A percentile compares a stretch with the other conserved stretches of the same genome.
Conservation (phyloP, 2,113 vertebrate species). For the Xenopus tropicalis region DNA sequence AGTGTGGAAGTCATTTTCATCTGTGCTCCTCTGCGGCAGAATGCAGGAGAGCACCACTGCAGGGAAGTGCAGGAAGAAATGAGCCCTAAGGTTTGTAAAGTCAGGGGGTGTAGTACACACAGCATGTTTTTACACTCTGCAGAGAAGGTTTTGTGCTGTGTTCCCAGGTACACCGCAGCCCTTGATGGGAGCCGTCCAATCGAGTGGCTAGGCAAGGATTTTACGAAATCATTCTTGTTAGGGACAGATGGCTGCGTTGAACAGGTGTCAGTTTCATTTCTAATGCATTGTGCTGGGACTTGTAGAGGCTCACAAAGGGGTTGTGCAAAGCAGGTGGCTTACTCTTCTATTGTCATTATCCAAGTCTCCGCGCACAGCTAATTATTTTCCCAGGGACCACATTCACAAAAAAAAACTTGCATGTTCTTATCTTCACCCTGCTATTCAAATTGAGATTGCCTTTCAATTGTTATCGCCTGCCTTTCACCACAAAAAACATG, state of each 20-base stretch:
- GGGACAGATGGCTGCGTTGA: slow-evolving; percentile 69
- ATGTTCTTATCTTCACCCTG: slow-evolving; percentile 27
- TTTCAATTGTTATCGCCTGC: slow-evolving; percentile 9
- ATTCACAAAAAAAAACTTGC: slow-evolving; percentile 28
- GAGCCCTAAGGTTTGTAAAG: too few relatives aligned
- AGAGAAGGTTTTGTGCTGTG: slow-evolving; percentile 42
- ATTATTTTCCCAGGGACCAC: slow-evolving; percentile 54
- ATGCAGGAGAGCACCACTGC: too few relatives aligned
- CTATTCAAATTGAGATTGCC: slow-evolving; percentile 16
- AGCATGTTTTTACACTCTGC: neutral
- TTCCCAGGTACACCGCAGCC: slow-evolving; percentile 52
- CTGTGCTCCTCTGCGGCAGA: too few relatives aligned
- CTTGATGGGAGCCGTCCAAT: slow-evolving; percentile 54
- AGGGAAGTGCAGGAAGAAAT: too few relatives aligned
- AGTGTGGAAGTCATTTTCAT: too few relatives aligned
- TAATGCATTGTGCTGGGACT: slow-evolving; percentile 60
- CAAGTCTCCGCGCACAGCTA: slow-evolving; percentile 52
- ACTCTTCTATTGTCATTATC: slow-evolving; percentile 53
- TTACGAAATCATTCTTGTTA: slow-evolving; percentile 56
- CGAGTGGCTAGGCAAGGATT: slow-evolving; percentile 41
- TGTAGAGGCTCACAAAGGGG: slow-evolving; percentile 63
- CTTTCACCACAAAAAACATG: neutral
- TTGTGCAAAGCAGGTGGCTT: slow-evolving; percentile 63
- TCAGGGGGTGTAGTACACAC: too few relatives aligned
- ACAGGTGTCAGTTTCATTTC: slow-evolving; percentile 70